Percentiles rank a stretch among this genome's conserved stretches.
phyloP scores from a whole-genome alignment of 1,140 invertebrate genomes.

The Episyrphus balteatus region DNA sequence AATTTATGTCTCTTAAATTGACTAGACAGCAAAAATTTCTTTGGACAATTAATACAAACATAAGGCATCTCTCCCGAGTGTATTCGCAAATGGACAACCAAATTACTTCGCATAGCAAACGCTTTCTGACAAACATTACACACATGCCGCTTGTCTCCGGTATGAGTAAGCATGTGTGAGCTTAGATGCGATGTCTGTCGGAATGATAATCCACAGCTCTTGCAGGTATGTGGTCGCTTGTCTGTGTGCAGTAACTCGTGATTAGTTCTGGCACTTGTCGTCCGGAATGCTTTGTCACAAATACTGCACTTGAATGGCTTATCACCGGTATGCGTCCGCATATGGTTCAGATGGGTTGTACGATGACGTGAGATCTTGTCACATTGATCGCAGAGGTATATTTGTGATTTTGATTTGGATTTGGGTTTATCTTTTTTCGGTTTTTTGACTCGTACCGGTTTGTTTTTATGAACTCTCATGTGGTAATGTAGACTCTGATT shows the following conservation, averaged over 20 bases:
- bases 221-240: constrained; percentile 35
- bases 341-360: constrained; percentile 34
- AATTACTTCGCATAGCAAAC: constrained; percentile 33
- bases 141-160: constrained; percentile 33
- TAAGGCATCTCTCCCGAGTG: constrained; percentile 27
- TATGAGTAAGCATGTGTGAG: constrained; percentile 36
- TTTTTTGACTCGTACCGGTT: too few relatives aligned
- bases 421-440: too few relatives aligned
- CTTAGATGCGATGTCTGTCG: constrained; percentile 34
- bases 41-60: too few relatives aligned
- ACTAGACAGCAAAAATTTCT: too few relatives aligned
- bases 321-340: constrained; percentile 35
- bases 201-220: constrained; percentile 33
- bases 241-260: constrained; percentile 36
- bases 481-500: too few relatives aligned
- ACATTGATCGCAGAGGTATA: constrained; percentile 24
- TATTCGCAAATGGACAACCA: constrained; percentile 36
- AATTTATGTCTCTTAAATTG: too few relatives aligned
- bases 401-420: too few relatives aligned
- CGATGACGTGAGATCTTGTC: constrained; percentile 34
- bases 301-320: constrained; percentile 35
- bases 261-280: constrained; percentile 30
- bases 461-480: too few relatives aligned
- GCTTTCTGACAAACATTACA: constrained; percentile 35
- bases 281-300: constrained; percentile 34